These are phyloP conservation scores for Trichomalopsis sarcophagae DNA, from an alignment of 1,140 invertebrate genomes.

Conservation along the genomic window DNA sequence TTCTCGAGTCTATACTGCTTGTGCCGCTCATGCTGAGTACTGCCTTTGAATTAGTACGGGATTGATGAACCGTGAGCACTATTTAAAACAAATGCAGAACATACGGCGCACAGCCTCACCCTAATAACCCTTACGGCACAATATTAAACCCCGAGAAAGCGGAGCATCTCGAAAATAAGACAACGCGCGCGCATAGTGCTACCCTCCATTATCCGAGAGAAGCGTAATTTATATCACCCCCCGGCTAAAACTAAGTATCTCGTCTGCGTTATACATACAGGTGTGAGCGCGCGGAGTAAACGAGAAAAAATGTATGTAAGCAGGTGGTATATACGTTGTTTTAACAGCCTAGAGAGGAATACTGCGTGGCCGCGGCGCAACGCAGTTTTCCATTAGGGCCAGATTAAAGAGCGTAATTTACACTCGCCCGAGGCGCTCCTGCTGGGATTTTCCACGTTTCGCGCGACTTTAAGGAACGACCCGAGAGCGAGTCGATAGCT, in stretches of 20 bases:
- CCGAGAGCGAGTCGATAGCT: too few relatives aligned
- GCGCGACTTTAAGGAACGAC: background rate
- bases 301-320: background rate
- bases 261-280: background rate
- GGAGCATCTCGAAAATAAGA: background rate
- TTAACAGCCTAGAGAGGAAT: background rate
- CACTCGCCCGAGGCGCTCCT: background rate
- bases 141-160: background rate
- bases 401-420: background rate
- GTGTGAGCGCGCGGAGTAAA: background rate
- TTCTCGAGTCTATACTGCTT: too few relatives aligned
- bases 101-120: too few relatives aligned
- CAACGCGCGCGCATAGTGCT: background rate
- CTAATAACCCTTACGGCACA: background rate
- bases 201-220: background rate
- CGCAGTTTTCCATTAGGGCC: background rate
- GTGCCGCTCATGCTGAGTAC: too few relatives aligned
- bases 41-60: too few relatives aligned
- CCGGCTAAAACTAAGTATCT: background rate
- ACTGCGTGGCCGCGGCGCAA: background rate
- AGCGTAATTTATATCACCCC: background rate
- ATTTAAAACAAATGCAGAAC: too few relatives aligned
- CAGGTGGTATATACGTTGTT: background rate
- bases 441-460: background rate
- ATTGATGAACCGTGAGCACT: too few relatives aligned